Evolutionary conservation across 2,113 vertebrate species (phyloP).

Genomic region (Apteryx owenii): DNA sequence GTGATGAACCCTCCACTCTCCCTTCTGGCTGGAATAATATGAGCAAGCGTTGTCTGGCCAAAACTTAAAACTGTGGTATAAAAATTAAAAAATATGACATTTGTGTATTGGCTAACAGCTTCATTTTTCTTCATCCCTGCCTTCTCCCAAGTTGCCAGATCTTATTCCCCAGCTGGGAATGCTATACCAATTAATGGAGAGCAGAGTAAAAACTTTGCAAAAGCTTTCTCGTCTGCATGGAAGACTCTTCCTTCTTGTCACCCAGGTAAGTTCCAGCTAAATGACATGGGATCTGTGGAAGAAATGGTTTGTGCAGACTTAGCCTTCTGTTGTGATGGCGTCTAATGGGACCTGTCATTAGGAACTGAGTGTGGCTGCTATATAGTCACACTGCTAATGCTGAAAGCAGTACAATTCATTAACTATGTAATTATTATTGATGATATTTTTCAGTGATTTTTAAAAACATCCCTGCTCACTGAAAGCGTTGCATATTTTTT

Average conservation of each 20-base stretch:
- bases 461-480: background rate
- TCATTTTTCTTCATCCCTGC: background rate
- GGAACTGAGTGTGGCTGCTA: background rate
- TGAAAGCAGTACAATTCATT: background rate
- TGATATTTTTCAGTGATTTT: background rate
- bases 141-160: conserved; percentile 86
- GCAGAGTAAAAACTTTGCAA: conserved; percentile 92
- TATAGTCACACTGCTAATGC: rapidly evolving
- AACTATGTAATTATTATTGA: background rate
- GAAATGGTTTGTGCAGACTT: background rate
- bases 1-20: background rate
- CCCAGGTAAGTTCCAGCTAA: conserved; percentile 81
- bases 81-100: background rate
- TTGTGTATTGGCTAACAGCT: background rate
- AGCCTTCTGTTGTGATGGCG: background rate
- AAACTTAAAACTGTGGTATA: background rate
- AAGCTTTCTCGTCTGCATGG: conserved; percentile 93
- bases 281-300: background rate
- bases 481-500: background rate
- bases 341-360: background rate
- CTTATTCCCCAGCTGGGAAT: conserved; percentile 90
- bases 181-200: conserved; percentile 95
- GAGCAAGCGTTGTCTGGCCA: background rate
- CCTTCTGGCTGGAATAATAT: background rate
- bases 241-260: conserved; percentile 91